These are phyloP conservation scores for Nothocercus julius DNA, from an alignment of 2,113 vertebrate genomes.

Conservation along the genomic window DNA sequence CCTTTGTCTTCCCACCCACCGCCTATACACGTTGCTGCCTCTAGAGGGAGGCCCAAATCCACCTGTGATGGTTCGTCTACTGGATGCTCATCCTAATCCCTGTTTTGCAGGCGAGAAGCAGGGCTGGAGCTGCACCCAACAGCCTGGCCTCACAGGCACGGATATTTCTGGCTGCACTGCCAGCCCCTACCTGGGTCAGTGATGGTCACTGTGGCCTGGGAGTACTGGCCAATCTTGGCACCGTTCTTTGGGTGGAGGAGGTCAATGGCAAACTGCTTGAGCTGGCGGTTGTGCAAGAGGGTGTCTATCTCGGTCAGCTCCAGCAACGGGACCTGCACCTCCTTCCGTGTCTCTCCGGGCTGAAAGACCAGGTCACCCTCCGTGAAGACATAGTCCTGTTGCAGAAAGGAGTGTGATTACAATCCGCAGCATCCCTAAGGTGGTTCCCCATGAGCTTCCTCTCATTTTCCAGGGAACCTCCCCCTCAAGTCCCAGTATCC, in stretches of 20 bases:
- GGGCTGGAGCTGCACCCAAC: background rate
- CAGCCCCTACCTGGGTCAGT: slow-evolving; percentile 81
- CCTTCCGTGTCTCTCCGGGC: slow-evolving; percentile 88
- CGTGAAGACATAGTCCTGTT: slow-evolving; percentile 86
- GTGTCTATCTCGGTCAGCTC: slow-evolving; percentile 86
- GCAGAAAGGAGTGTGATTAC: background rate
- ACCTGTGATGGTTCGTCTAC: background rate
- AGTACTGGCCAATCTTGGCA: slow-evolving; percentile 88
- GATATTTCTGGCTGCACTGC: background rate
- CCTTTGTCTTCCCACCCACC: background rate
- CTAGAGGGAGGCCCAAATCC: slow-evolving; percentile 50
- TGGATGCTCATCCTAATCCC: background rate
- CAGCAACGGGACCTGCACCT: slow-evolving; percentile 86
- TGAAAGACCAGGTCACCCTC: slow-evolving; percentile 89
- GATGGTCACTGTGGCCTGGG: slow-evolving; percentile 87
- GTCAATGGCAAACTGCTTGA: slow-evolving; percentile 90
- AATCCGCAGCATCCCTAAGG: background rate
- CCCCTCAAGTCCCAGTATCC: background rate
- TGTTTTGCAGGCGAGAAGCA: rapidly evolving
- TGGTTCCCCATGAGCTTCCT: background rate
- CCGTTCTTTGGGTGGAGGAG: slow-evolving; percentile 90
- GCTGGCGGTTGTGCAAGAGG: slow-evolving; percentile 83
- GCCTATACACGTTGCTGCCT: background rate
- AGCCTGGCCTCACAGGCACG: background rate
- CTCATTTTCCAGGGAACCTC: background rate